Evolutionary conservation across 2,888 invertebrate species (phyloP), one percentile per base, ranked within the genome.

Genomic region (Peribatodes rhomboidaria): DNA sequence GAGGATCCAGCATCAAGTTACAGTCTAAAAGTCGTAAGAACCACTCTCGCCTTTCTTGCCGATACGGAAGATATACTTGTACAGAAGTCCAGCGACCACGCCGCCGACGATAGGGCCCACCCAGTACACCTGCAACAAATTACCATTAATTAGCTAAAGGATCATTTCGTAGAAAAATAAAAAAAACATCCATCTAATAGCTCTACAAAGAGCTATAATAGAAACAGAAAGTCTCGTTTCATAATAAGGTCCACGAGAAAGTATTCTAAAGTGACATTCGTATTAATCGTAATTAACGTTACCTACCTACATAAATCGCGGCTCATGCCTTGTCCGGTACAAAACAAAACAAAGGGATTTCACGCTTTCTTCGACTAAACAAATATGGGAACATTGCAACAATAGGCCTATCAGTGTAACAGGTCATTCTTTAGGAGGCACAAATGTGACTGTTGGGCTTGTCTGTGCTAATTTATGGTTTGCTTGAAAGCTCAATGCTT

Each of bases 21-120:
- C 66, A 33, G 75, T 73, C 78, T 90, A 97, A 88, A 97, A 97
- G 89, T 97, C 97, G 88, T 97, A 97, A 18, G 97, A 97, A 70
- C 95, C 95, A 67, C 94, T 94, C 79, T 97, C 97, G 74, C 95
- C 95, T 20, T 94, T 94, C 87, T 97, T 97, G 83, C 95, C 95
- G 73, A 95, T 95, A 88, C 96, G 94, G 84, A 96, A 95, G 73
- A 95, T 89, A 83, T 95, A 95, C 69, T 94, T 94, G 91, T 98
- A 98, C 54, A 97, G 82, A 18, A 97, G 84, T 6, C 95, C 96
- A 10, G 97, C 97, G 7, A 95, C 82, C 54, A 96, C 94, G 13
- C 97, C 98, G 18, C 98, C 98, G 27, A 95, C 84, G 70, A 97
- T 94, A 3, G 98, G 98, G 1, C 98, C 98, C 46, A 96, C 95